Base-by-base conservation (phyloP, 2,888 invertebrate genomes). In the Notocelia uddmanniana region DNA sequence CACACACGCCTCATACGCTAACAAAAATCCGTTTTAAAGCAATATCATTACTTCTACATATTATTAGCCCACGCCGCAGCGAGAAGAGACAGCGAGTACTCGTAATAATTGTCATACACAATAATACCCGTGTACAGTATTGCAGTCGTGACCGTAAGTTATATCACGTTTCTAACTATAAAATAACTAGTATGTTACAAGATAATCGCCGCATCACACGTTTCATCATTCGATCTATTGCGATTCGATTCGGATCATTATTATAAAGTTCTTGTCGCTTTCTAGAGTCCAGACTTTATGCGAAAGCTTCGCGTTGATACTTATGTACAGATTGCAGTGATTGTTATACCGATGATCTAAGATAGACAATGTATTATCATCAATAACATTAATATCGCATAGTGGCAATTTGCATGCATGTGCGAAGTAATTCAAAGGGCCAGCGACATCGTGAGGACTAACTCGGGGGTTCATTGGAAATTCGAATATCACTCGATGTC, bases 151-250 rank as follows among this genome's bases (percentile, higher is more conserved):
- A 70, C 59, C 59, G 60, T 37, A 11, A 18, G 58, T 58, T 59
- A 60, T 54, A 60, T 60, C 57, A 71, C 66, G 66, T 66, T 71
- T 37, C 60, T 54, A 37, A 54, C 21, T 54, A 21, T n/a, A 60
- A 41, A 50, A 45, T 58, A 70, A 58, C 59, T 21, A 31, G 15
- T 15, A 52, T 41, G 34, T 26, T 41, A 52, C 48, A 66, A 66
- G 50, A 64, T 58, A 26, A 64, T 52, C 31, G 52, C 57, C 18
- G 9, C 55, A 57, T 63, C 55, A 69, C 48, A 57, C 23, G 71
- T 60, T 69, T 66, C 59, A 59, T 66, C 54, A 71, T 60, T 67
- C 64, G 70, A 70, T 70, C 58, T 59, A 31, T 52, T 60, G 21
- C 57, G 62, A 68, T 72, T 68, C 57, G 68, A 55, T 57, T 62